These are phyloP conservation scores for Volucella bombylans DNA, from an alignment of 2,888 invertebrate species.

Conservation along the genomic window DNA sequence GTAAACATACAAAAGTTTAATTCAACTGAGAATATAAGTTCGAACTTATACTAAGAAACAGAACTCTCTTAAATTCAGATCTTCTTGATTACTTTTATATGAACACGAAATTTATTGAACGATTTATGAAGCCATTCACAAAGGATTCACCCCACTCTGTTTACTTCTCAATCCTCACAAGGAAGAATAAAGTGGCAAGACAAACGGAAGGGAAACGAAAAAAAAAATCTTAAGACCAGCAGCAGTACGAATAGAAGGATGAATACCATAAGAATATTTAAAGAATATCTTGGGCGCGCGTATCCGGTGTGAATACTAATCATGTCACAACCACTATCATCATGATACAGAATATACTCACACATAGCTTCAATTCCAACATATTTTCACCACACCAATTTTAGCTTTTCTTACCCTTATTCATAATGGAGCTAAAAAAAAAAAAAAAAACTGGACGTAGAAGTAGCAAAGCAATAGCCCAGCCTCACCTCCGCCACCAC, in stretches of 20 bases:
- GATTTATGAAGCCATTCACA: constrained; percentile 68
- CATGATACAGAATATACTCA: constrained; percentile 13
- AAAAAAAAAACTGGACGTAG: constrained; percentile 46
- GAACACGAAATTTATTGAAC: constrained; percentile 66
- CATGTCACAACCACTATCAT: constrained; percentile 36
- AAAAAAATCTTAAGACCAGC: constrained; percentile 45
- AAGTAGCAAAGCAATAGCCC: not conserved
- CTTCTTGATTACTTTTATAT: constrained; percentile 55
- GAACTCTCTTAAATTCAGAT: constrained; percentile 60
- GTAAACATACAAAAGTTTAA: constrained; percentile 22
- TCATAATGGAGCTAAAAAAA: constrained; percentile 50
- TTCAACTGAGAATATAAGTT: constrained; percentile 22
- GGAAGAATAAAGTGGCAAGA: constrained; percentile 18
- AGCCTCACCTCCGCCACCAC: constrained; percentile 23
- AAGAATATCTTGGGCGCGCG: constrained; percentile 68
- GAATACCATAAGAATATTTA: constrained; percentile 65
- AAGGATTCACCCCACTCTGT: constrained; percentile 52
- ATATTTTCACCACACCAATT: constrained; percentile 58
- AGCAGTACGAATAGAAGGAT: constrained; percentile 54
- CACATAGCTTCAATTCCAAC: constrained; percentile 36
- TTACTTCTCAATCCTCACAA: not conserved
- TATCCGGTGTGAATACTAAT: constrained; percentile 70
- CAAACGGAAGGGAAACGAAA: constrained; percentile 29
- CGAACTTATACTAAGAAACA: constrained; percentile 11
- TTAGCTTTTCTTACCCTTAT: constrained; percentile 55